These are phyloP conservation scores for Troides oblongomaculatus DNA, from an alignment of 2,888 invertebrate genomes.

Conservation along the genomic window DNA sequence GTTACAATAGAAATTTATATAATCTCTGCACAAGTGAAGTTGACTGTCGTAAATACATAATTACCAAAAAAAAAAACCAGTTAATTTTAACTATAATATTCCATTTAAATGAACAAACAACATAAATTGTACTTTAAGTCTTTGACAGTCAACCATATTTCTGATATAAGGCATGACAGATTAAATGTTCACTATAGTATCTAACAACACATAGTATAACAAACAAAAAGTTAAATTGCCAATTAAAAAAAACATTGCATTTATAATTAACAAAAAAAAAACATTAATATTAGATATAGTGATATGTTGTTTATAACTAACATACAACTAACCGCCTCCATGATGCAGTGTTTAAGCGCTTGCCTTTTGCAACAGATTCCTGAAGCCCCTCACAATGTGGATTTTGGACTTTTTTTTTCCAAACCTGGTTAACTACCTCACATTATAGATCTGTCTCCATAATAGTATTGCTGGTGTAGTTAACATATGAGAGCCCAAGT, in stretches of 20 bases:
- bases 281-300: constrained; percentile 4
- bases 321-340: not conserved
- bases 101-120: constrained; percentile 4
- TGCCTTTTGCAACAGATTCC: no score
- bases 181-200: constrained; percentile 17
- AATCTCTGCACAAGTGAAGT: constrained; percentile 26
- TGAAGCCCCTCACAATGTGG: no score
- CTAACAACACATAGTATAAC: not conserved
- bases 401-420: no score
- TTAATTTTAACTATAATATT: constrained; percentile 2
- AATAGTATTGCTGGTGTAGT: no score
- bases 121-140: constrained; percentile 14
- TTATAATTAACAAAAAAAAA: not conserved
- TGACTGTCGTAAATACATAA: constrained; percentile 8
- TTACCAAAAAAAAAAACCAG: constrained; percentile 5
- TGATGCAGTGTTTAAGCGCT: no score
- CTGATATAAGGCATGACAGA: constrained; percentile 21
- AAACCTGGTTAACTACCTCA: no score
- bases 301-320: constrained; percentile 5
- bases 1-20: constrained; percentile 50
- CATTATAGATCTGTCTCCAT: no score
- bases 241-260: not conserved
- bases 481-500: no score
- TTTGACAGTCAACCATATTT: constrained; percentile 21
- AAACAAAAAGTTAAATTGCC: not conserved